Conservation (phyloP, 2,113 vertebrate species). For the Chrysemys picta region DNA sequence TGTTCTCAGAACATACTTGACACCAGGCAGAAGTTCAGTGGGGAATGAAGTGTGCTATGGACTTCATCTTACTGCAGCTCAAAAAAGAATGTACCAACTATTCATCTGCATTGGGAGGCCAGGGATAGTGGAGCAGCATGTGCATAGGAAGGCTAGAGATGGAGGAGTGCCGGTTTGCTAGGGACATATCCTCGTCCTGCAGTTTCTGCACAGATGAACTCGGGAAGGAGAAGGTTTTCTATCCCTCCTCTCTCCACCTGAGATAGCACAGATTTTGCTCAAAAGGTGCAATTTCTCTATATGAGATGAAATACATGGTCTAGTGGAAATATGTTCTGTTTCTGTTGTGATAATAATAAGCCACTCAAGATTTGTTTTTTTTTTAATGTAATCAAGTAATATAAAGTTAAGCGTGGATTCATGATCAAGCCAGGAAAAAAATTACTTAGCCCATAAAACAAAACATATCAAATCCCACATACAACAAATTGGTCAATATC, state of each 20-base stretch:
- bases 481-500: not conserved
- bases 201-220: not conserved
- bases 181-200: not conserved
- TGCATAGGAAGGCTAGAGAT: not conserved
- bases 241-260: no score
- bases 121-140: not conserved
- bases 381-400: not conserved
- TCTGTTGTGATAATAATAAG: not conserved
- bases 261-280: not conserved
- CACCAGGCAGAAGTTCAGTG: not conserved
- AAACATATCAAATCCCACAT: not conserved
- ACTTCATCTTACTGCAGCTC: not conserved
- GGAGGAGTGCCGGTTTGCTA: not conserved
- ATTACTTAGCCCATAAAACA: not conserved
- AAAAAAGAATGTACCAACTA: not conserved
- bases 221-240: not conserved
- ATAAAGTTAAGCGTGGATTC: not conserved
- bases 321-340: not conserved
- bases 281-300: not conserved
- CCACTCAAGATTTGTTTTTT: not conserved
- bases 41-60: not conserved
- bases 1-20: not conserved
- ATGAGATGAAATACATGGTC: not conserved
- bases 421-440: not conserved
- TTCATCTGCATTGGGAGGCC: fast-evolving